Conservation (phyloP, 1,140 invertebrate species). For the Lepidurus packardi region DNA sequence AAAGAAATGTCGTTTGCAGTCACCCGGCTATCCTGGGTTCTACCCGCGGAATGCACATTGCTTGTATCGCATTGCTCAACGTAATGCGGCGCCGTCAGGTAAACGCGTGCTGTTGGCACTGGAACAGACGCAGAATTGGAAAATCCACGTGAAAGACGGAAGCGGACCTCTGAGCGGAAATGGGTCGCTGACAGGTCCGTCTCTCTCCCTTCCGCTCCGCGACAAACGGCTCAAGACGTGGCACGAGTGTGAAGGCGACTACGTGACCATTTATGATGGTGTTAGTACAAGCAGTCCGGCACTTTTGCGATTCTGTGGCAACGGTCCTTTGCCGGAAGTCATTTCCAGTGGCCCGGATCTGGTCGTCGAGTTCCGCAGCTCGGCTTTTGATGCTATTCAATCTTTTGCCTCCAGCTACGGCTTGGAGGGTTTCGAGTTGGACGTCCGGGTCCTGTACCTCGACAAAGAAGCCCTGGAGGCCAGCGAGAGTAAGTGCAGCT, state of each 20-base stretch:
- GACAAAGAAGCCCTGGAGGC: conserved; percentile 42
- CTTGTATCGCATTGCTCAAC: conserved; percentile 52
- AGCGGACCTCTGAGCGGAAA: conserved; percentile 14
- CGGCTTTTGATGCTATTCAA: conserved; percentile 76
- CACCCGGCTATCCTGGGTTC: conserved; percentile 77
- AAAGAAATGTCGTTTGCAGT: conserved; percentile 74
- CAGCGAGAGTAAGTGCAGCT: conserved; percentile 76
- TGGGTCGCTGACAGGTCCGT: conserved; percentile 15
- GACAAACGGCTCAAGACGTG: conserved; percentile 56
- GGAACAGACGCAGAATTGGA: conserved; percentile 21
- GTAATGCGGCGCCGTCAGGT: background rate
- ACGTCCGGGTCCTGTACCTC: conserved; percentile 52
- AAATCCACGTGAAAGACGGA: conserved; percentile 30
- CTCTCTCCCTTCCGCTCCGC: background rate
- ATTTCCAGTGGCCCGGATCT: conserved; percentile 77
- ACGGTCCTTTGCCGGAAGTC: conserved; percentile 64
- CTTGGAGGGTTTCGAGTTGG: conserved; percentile 77
- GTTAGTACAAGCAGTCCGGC: conserved; percentile 81
- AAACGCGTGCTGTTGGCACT: conserved; percentile 19
- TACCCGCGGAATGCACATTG: conserved; percentile 79
- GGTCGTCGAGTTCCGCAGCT: conserved; percentile 82
- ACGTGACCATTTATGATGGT: conserved; percentile 83
- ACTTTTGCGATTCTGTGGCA: conserved; percentile 81
- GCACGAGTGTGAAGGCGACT: conserved; percentile 81
- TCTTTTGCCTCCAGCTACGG: conserved; percentile 52